phyloP scores from a whole-genome alignment of 2,797 vertebrate species.

The Gallinago stenura region DNA sequence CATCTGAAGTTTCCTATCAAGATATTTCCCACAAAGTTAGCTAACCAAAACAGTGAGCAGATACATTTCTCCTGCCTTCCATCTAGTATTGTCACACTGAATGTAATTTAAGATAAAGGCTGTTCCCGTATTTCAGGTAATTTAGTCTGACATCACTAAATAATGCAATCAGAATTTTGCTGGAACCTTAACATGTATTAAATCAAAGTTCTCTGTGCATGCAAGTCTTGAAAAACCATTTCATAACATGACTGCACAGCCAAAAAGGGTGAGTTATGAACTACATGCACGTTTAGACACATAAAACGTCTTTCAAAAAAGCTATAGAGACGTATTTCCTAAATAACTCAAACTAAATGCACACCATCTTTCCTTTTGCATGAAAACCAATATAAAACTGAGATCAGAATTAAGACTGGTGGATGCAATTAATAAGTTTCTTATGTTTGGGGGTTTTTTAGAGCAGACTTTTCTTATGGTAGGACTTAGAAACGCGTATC shows the following conservation, averaged over 20 bases:
- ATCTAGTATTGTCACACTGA: conserved; percentile 71
- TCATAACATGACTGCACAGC: not conserved
- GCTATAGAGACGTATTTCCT: not conserved
- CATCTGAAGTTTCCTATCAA: conserved; percentile 20
- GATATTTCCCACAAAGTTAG: conserved; percentile 70
- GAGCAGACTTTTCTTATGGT: not conserved
- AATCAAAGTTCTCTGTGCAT: conserved; percentile 78
- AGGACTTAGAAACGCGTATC: not conserved
- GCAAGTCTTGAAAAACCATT: conserved; percentile 41
- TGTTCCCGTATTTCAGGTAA: conserved; percentile 81
- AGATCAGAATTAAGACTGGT: not conserved
- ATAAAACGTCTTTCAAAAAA: not conserved
- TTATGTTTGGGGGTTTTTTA: not conserved
- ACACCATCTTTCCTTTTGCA: not conserved
- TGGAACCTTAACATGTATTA: conserved; percentile 84
- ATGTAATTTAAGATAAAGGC: conserved; percentile 84
- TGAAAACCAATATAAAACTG: not conserved
- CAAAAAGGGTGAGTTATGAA: not conserved
- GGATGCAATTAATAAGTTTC: not conserved
- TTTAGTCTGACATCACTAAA: conserved; percentile 86
- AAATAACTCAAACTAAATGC: not conserved
- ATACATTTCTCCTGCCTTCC: conserved; percentile 60
- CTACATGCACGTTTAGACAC: not conserved
- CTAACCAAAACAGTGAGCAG: conserved; percentile 68
- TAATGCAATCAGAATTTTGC: conserved; percentile 84